Evolutionary conservation across 2,888 invertebrate species (phyloP), one percentile per base, ranked within the genome.

Genomic region (Mesorhabditis spiculigera): DNA sequence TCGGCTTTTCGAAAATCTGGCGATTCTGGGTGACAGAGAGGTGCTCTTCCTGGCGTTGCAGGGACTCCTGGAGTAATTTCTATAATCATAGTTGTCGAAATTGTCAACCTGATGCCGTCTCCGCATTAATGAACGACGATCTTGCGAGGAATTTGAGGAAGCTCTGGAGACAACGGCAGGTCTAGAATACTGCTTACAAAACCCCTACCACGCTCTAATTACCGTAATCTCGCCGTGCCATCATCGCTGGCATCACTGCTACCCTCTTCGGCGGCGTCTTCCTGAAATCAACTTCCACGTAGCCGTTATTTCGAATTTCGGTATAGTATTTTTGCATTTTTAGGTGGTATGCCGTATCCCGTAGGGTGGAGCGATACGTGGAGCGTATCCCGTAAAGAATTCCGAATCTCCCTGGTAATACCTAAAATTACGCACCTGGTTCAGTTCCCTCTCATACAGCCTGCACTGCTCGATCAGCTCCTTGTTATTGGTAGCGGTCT

Each of bases 361-460:
- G 28, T 28, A 28, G 28, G 28, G 28, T 28, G 28, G 28, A 28
- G 28, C 28, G 28, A 28, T 28, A 28, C 28, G 28, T 28, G 28
- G 28, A 28, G 28, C 28, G 28, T 28, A 28, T 28, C 28, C 28
- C 28, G 28, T 28, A 28, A 28, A 28, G 28, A 28, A 28, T 28
- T 28, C 28, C 28, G 28, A 28, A 28, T 28, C 28, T 28, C 28
- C 28, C 28, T n/a, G 28, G 28, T 28, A 28, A 28, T 28, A 28
- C 28, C 28, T 28, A 28, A 28, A 28, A 28, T 28, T 28, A 28
- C 28, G 28, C 67, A 86, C 86, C 63, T 82, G 78, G 41, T 81
- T 80, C 66, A 86, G 70, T 45, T 83, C 83, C 63, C 80, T 76
- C 71, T 86, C 86, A 76, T 86, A 86, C 43, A 84, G 74, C 42